Conservation (phyloP, 2,113 vertebrate species). For the Pedionomus torquatus region DNA sequence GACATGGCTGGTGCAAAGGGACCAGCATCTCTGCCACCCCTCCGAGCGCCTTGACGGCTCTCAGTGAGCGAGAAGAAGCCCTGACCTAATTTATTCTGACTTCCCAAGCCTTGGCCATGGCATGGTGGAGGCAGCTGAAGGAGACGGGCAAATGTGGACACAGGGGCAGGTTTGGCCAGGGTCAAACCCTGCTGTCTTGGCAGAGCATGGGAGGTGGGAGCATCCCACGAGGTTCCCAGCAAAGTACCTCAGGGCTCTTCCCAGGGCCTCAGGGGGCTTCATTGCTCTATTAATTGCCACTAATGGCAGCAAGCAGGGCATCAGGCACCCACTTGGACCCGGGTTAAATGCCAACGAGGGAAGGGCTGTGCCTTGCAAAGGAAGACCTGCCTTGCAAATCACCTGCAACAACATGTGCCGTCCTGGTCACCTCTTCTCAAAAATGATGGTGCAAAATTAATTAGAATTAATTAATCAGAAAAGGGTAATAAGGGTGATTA, state of each 20-base stretch:
- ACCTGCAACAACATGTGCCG: neutral
- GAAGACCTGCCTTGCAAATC: constrained; percentile 33
- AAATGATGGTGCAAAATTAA: constrained; percentile 54
- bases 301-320: neutral
- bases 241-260: neutral
- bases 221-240: neutral
- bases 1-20: neutral
- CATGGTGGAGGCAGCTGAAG: neutral
- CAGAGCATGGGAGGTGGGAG: neutral
- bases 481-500: constrained; percentile 66
- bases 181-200: neutral
- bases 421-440: constrained; percentile 52
- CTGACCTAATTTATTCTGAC: constrained; percentile 12
- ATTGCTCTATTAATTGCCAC: neutral
- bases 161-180: neutral
- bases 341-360: rapidly evolving
- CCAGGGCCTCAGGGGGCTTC: neutral
- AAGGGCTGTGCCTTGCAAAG: neutral
- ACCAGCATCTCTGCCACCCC: neutral
- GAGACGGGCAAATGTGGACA: rapidly evolving
- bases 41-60: neutral
- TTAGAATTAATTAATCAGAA: constrained; percentile 68
- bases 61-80: neutral
- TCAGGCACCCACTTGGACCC: neutral
- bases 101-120: neutral